Evolutionary conservation across 2,888 invertebrate genomes (phyloP).

Genomic region (Diaperis boleti): DNA sequence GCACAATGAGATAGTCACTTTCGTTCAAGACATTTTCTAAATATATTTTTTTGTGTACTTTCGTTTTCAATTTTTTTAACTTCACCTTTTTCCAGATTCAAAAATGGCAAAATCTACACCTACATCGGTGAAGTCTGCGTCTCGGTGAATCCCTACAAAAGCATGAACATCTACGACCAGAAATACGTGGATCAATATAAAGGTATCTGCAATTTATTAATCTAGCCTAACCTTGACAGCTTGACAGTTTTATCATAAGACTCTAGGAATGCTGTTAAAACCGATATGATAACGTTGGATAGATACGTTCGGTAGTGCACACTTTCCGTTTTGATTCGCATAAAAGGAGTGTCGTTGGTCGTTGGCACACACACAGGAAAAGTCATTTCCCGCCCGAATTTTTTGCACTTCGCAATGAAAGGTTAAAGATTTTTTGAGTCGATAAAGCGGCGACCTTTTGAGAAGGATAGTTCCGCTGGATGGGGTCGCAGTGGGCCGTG

Average conservation of each 20-base stretch:
- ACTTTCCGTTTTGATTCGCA: neutral
- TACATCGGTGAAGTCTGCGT: constrained; percentile 99
- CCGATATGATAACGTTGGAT: neutral
- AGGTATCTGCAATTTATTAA: no score
- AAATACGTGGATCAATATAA: constrained; percentile 91
- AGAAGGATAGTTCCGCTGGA: neutral
- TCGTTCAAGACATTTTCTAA: no score
- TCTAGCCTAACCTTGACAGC: neutral
- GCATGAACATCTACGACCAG: constrained; percentile 90
- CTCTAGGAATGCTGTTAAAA: no score
- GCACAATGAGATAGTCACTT: no score
- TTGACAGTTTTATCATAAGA: no score
- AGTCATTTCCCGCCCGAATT: neutral
- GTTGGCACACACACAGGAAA: neutral
- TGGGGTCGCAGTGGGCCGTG: no score
- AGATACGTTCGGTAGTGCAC: neutral
- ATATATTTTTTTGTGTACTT: no score
- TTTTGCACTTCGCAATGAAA: constrained; percentile 1
- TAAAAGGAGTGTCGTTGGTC: neutral
- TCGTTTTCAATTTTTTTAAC: no score
- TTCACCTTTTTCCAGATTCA: constrained; percentile 76
- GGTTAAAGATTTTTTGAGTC: neutral
- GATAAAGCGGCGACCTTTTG: constrained; percentile 4
- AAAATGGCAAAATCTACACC: constrained; percentile 93
- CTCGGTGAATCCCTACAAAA: constrained; percentile 96